phyloP scores from a whole-genome alignment of 2,888 invertebrate genomes.

The Eristalis tenax region DNA sequence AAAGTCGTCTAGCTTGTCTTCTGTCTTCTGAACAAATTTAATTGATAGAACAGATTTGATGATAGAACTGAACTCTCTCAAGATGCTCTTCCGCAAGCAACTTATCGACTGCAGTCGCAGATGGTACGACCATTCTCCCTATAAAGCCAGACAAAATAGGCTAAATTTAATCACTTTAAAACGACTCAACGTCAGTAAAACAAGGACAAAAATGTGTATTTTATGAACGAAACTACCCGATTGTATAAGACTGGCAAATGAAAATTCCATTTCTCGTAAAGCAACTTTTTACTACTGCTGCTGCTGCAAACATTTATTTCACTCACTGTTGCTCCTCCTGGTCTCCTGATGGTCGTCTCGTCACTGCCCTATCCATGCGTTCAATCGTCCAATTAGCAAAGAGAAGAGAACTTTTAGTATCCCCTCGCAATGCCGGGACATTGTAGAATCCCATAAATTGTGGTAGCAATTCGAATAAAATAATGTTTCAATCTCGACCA shows the following conservation, averaged over 20 bases:
- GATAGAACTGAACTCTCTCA: too few species aligned
- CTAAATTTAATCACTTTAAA: slow-evolving; percentile 24
- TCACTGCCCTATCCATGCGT: not conserved
- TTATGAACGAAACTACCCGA: slow-evolving; percentile 49
- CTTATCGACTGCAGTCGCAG: too few species aligned
- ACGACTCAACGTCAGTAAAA: slow-evolving; percentile 29
- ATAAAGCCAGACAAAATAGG: not conserved
- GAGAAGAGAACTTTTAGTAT: slow-evolving; percentile 38
- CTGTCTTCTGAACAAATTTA: too few species aligned
- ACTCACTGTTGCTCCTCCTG: not conserved
- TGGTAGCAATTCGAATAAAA: slow-evolving; percentile 54
- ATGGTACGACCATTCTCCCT: too few species aligned
- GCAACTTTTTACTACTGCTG: slow-evolving; percentile 44
- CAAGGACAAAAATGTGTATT: slow-evolving; percentile 34
- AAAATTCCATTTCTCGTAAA: slow-evolving; percentile 40
- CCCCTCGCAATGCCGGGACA: slow-evolving; percentile 23
- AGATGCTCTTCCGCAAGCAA: too few species aligned
- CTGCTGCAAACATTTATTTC: slow-evolving; percentile 30
- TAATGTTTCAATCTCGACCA: slow-evolving; percentile 58
- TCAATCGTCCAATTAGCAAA: slow-evolving; percentile 56
- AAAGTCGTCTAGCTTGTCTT: too few species aligned
- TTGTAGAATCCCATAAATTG: slow-evolving; percentile 58
- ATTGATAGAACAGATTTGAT: too few species aligned
- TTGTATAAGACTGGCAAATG: slow-evolving; percentile 27
- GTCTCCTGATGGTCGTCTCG: not conserved